Percentiles rank a stretch among this genome's conserved stretches.
Conservation (phyloP, 2,113 vertebrate species). For the Catharus fuscescens region DNA sequence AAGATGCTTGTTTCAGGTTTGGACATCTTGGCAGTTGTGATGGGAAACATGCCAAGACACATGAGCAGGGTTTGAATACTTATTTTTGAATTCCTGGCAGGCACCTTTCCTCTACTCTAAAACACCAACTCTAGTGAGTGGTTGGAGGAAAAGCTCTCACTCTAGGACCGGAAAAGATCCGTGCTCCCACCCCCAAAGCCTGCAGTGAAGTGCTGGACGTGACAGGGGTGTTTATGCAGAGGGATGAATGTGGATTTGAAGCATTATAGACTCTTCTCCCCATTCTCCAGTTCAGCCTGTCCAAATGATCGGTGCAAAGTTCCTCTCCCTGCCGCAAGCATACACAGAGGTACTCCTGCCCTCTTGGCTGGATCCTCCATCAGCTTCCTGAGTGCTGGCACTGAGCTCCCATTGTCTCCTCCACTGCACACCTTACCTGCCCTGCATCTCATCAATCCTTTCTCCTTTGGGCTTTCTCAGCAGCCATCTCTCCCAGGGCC, state of each 20-base stretch:
- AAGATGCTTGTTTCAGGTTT: constrained; percentile 63
- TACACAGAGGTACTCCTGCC: not conserved
- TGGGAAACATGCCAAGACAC: constrained; percentile 58
- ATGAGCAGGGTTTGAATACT: constrained; percentile 31
- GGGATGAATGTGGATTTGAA: not conserved
- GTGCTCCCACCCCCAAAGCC: not conserved
- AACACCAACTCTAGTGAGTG: not conserved
- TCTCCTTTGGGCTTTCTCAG: not conserved
- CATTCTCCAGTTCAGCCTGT: not conserved
- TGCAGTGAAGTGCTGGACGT: not conserved
- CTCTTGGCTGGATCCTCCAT: not conserved
- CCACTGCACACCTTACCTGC: not conserved
- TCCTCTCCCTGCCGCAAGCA: not conserved
- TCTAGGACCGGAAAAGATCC: constrained; percentile 1
- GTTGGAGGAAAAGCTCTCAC: constrained; percentile 29
- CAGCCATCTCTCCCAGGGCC: not conserved
- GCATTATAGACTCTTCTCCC: not conserved
- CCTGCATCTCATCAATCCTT: not conserved
- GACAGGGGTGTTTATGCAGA: not conserved
- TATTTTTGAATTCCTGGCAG: constrained; percentile 60
- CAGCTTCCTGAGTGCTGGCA: accelerated
- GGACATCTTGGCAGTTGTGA: constrained; percentile 64
- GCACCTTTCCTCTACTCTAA: constrained; percentile 26
- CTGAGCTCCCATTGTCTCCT: not conserved
- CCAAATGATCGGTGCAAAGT: not conserved